Evolutionary conservation across 2,888 invertebrate genomes (phyloP).

Genomic region (Lysandra coridon): DNA sequence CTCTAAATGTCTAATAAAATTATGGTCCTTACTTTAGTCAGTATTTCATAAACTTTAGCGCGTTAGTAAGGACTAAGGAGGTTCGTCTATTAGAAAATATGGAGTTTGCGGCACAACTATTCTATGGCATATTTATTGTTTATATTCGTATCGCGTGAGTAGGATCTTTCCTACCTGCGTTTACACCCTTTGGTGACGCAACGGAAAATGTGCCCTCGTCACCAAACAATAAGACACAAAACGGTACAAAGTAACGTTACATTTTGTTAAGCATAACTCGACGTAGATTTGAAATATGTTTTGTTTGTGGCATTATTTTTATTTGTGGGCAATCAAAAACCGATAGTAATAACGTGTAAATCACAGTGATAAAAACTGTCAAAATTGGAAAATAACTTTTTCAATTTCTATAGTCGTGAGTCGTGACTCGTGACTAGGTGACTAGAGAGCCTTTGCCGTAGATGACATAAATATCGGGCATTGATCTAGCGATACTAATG

Average conservation of each 20-base stretch:
- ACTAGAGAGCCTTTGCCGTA: no score
- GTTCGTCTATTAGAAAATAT: constrained; percentile 73
- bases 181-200: constrained; percentile 37
- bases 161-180: constrained; percentile 44
- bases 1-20: constrained; percentile 36
- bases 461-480: background rate
- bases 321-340: constrained; percentile 52
- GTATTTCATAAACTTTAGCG: constrained; percentile 58
- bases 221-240: constrained; percentile 49
- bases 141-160: constrained; percentile 54
- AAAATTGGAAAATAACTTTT: background rate
- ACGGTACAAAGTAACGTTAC: constrained; percentile 47
- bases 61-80: constrained; percentile 76
- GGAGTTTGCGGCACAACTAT: constrained; percentile 51
- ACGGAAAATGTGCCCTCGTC: constrained; percentile 53
- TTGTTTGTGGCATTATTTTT: constrained; percentile 50
- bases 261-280: constrained; percentile 58
- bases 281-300: constrained; percentile 62
- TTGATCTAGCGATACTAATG: background rate
- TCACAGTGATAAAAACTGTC: constrained; percentile 27
- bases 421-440: background rate
- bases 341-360: constrained; percentile 37
- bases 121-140: constrained; percentile 53
- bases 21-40: constrained; percentile 38
- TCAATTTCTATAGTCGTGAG: background rate